phyloP scores from a whole-genome alignment of 1,140 invertebrate species.

The Capitella teleta region DNA sequence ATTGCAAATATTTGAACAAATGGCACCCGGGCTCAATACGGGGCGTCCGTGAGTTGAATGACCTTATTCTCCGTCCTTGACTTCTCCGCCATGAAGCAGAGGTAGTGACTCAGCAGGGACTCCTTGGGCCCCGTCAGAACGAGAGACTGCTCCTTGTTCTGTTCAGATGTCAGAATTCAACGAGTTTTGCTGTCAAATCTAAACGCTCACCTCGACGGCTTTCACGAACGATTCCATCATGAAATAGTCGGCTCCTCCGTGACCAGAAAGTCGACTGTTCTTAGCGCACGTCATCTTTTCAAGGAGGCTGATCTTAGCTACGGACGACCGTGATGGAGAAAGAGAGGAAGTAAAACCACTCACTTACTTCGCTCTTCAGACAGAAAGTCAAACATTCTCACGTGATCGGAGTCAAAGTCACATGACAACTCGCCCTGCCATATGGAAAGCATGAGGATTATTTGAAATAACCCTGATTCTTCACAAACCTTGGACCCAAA shows the following conservation, averaged over 20 bases:
- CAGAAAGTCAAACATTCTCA: slow-evolving; percentile 22
- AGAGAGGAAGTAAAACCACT: too few relatives aligned
- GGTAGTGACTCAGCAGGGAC: slow-evolving; percentile 27
- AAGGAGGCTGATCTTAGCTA: not conserved
- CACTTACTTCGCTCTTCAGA: slow-evolving; percentile 20
- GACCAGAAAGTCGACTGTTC: slow-evolving; percentile 19
- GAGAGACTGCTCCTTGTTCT: slow-evolving; percentile 14
- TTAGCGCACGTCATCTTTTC: not conserved
- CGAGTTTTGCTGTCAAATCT: not conserved
- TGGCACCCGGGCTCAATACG: too few relatives aligned
- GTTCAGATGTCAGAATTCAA: slow-evolving; percentile 5
- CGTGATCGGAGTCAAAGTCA: slow-evolving; percentile 7
- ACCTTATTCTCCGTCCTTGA: slow-evolving; percentile 28
- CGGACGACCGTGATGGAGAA: too few relatives aligned
- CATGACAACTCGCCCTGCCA: slow-evolving; percentile 27
- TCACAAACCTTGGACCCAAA: slow-evolving; percentile 32
- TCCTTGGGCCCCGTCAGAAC: slow-evolving; percentile 30
- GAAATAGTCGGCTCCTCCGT: slow-evolving; percentile 39
- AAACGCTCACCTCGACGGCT: slow-evolving; percentile 22
- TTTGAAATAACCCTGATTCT: not conserved
- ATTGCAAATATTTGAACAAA: too few relatives aligned
- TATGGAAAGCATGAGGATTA: slow-evolving; percentile 2
- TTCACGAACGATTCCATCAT: slow-evolving; percentile 37
- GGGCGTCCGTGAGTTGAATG: slow-evolving; percentile 14
- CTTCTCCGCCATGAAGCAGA: slow-evolving; percentile 36